Evolutionary conservation across 2,797 vertebrate genomes (phyloP).

Genomic region (Sphenodon punctatus): DNA sequence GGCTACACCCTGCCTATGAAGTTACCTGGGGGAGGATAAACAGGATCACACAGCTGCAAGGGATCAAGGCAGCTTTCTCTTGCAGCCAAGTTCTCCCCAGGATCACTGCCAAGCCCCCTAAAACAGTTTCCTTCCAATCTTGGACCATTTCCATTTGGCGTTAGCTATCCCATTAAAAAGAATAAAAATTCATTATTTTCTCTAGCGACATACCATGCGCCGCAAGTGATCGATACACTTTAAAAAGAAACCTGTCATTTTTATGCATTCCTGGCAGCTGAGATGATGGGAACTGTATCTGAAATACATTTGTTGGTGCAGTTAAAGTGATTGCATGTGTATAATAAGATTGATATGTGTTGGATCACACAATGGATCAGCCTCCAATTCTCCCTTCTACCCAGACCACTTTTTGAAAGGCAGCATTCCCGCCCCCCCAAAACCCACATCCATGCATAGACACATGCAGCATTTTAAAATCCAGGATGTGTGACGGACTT

Average conservation of each 20-base stretch:
- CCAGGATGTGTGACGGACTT: neutral
- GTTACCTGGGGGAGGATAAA: too few species aligned
- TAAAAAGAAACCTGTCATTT: neutral
- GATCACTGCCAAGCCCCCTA: too few species aligned
- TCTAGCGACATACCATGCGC: neutral
- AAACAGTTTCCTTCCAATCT: neutral
- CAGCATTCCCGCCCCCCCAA: neutral
- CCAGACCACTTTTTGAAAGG: neutral
- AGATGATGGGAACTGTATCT: neutral
- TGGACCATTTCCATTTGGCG: neutral
- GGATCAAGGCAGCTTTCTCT: too few species aligned
- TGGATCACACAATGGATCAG: neutral
- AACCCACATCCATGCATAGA: too few species aligned
- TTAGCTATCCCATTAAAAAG: neutral
- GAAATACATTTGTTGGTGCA: neutral
- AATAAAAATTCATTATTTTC: neutral
- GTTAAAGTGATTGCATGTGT: neutral
- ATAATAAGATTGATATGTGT: neutral
- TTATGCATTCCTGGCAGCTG: neutral
- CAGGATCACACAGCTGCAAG: too few species aligned
- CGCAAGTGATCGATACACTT: neutral
- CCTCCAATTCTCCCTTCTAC: neutral
- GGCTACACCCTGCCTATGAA: too few species aligned
- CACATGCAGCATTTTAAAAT: neutral
- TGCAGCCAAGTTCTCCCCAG: too few species aligned